phyloP scores from a whole-genome alignment of 2,113 vertebrate species.

The Aegotheles bennettii region DNA sequence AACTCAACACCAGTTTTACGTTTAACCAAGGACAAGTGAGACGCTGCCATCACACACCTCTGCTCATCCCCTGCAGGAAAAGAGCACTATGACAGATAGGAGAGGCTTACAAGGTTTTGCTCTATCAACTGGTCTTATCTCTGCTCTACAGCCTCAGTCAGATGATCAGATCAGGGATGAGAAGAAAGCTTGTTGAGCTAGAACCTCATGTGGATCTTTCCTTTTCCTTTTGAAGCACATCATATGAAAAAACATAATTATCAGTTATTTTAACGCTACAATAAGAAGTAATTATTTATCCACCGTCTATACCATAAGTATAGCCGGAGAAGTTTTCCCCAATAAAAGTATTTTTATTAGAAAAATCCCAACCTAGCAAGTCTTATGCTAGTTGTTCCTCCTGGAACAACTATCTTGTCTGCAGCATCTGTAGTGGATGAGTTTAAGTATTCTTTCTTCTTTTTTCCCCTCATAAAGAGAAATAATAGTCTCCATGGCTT shows the following conservation, averaged over 20 bases:
- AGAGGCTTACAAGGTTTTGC: background rate
- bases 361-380: background rate
- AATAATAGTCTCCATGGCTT: background rate
- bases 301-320: background rate
- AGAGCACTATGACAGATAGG: background rate
- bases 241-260: background rate
- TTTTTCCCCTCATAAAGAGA: background rate
- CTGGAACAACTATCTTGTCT: background rate
- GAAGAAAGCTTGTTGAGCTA: background rate
- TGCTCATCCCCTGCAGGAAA: background rate
- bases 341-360: background rate
- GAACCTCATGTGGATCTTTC: background rate
- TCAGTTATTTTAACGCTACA: background rate
- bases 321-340: background rate
- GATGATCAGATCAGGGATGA: background rate
- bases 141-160: background rate
- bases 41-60: background rate
- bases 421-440: background rate
- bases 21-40: constrained; percentile 16
- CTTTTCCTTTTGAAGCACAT: background rate
- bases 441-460: background rate
- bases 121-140: background rate
- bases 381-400: background rate
- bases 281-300: background rate
- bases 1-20: background rate